Conservation (phyloP, 1,140 invertebrate species). For the Lysiphlebus fabarum region DNA sequence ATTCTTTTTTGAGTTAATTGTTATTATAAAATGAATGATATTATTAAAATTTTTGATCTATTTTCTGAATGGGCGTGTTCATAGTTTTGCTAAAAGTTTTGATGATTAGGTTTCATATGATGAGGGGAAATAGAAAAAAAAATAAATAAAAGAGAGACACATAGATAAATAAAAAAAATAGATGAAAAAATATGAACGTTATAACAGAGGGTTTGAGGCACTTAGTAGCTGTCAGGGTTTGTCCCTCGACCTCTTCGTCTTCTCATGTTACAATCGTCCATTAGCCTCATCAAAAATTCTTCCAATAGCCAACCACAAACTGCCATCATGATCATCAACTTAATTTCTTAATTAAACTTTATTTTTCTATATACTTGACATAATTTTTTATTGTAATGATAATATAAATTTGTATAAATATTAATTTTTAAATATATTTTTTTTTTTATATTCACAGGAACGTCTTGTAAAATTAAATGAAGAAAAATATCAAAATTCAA, state of each 20-base stretch:
- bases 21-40: too few species aligned
- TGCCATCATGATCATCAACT: constrained; percentile 31
- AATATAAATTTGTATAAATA: background rate
- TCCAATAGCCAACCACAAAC: constrained; percentile 45
- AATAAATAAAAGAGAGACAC: constrained; percentile 9
- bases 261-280: constrained; percentile 53
- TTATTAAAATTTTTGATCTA: constrained; percentile 30
- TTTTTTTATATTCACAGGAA: constrained; percentile 32
- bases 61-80: constrained; percentile 31
- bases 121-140: constrained; percentile 25
- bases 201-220: constrained; percentile 36
- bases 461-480: constrained; percentile 40
- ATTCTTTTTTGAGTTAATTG: too few species aligned
- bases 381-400: background rate
- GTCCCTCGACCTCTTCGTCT: constrained; percentile 44
- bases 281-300: constrained; percentile 51
- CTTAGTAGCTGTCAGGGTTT: constrained; percentile 51
- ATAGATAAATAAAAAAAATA: constrained; percentile 2
- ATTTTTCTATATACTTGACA: background rate
- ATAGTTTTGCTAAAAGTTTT: constrained; percentile 36
- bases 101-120: constrained; percentile 50
- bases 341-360: constrained; percentile 49
- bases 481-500: constrained; percentile 43
- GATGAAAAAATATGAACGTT: constrained; percentile 6
- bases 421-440: constrained; percentile 4